Percentiles rank a stretch among this genome's conserved stretches.
Conservation (phyloP, 2,113 vertebrate species). For the Poeciliopsis occidentalis region DNA sequence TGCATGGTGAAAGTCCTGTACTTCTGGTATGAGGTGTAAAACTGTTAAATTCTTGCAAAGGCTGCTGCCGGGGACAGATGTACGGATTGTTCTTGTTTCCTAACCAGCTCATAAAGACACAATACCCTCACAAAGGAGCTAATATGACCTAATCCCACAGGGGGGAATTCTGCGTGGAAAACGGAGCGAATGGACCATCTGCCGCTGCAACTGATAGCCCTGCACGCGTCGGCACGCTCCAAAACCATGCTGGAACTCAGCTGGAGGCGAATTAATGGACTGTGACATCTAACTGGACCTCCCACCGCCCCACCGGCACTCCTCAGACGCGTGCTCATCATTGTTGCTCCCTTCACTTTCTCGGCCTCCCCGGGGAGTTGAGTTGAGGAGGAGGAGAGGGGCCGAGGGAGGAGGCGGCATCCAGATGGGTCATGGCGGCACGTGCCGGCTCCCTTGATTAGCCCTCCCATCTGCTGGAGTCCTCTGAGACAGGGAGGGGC, state of each 20-base stretch:
- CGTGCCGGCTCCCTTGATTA: constrained; percentile 67
- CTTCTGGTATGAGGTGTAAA: background rate
- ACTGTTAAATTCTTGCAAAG: constrained; percentile 28
- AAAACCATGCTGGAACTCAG: constrained; percentile 56
- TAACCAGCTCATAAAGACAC: constrained; percentile 61
- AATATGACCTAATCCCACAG: constrained; percentile 68
- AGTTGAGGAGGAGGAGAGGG: constrained; percentile 31
- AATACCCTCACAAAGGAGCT: constrained; percentile 51
- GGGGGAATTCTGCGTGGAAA: constrained; percentile 41
- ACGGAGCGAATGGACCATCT: constrained; percentile 69
- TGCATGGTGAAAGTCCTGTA: constrained; percentile 22
- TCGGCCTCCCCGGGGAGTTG: constrained; percentile 52
- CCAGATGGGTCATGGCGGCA: constrained; percentile 67
- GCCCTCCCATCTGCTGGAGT: constrained; percentile 71
- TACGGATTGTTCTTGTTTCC: constrained; percentile 39
- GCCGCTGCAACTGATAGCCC: constrained; percentile 67
- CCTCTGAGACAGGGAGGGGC: constrained; percentile 60
- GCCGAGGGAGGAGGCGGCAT: constrained; percentile 23
- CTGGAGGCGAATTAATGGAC: constrained; percentile 68
- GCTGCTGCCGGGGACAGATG: constrained; percentile 48
- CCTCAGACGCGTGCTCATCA: constrained; percentile 66
- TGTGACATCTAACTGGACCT: constrained; percentile 57
- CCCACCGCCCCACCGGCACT: constrained; percentile 32
- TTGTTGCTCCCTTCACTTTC: constrained; percentile 53
- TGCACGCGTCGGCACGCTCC: constrained; percentile 57